Evolutionary conservation across 2,113 vertebrate species (phyloP), one percentile per base, ranked within the genome.

Genomic region (Notarius quadriscutis): DNA sequence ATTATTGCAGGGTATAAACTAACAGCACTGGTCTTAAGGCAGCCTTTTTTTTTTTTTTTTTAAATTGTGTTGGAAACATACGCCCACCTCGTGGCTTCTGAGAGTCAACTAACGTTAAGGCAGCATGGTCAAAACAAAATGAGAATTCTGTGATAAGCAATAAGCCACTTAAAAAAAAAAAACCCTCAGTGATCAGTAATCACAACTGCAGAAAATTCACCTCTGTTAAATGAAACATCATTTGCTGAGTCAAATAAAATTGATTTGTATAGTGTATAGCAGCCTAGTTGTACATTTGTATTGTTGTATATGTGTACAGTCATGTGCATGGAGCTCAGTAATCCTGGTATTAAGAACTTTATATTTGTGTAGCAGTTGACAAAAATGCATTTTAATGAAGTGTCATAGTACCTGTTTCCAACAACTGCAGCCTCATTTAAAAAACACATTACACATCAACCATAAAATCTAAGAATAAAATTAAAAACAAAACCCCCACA

Each of bases 61-160:
- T 12, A 57, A 22, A 51, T 78, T 79, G 81, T 82, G 58, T 67
- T 41, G 57, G 85, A 89, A 86, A 84, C 88, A 80, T 34, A 77
- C 72, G 25, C 87, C 82, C 83, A 81, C 71, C 72, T 90, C 55
- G 83, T 87, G 74, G 81, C 65, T 87, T 69, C 62, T 48, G 30
- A 60, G 58, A 80, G 80, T 83, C 34, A 27, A 81, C 30, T 84
- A 67, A 78, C 60, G 72, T 83, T 77, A 84, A 63, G 50, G 55
- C 72, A 78, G 81, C 27, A 87, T 57, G 81, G 81, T 77, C 86
- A 75, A 63, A 87, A 87, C 72, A 65, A 77, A 87, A 65, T 30
- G 22, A 86, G 14, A 55, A 53, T 50, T 50, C 11, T 50, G 17
- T 77, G n/a, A 77, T 63, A 83, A 77, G 58, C 20, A 81, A 72